Conservation (phyloP, 35 echinoderm and acorn worm genomes). For the Amphiura filiformis region DNA sequence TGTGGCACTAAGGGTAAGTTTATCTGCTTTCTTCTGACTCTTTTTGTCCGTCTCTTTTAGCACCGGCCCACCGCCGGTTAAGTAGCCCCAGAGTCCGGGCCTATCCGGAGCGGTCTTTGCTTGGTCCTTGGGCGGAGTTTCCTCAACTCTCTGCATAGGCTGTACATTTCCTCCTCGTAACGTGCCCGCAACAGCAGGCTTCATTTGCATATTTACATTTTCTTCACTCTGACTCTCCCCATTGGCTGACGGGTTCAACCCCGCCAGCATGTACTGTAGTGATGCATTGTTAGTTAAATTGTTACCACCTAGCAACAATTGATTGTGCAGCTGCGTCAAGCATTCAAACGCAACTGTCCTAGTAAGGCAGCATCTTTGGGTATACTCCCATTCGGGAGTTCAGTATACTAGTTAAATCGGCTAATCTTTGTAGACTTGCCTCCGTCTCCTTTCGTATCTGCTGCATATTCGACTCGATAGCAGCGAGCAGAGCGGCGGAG, state of each 20-base stretch:
- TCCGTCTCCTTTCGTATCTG: slow-evolving; percentile 78
- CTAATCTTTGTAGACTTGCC: slow-evolving; percentile 63
- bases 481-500: slow-evolving; percentile 72
- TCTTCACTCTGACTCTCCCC: neutral
- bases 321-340: neutral
- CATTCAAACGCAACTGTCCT: neutral
- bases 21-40: neutral
- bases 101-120: neutral
- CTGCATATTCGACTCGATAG: slow-evolving; percentile 89
- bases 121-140: neutral
- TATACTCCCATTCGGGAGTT: slow-evolving; percentile 1
- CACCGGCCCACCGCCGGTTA: neutral
- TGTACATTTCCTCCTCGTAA: neutral
- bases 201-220: slow-evolving; percentile 1
- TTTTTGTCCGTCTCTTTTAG: neutral
- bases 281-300: neutral
- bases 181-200: neutral
- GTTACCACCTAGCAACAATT: neutral
- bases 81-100: neutral
- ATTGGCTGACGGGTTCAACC: neutral
- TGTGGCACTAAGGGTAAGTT: neutral
- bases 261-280: slow-evolving; percentile 1
- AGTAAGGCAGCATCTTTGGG: slow-evolving; percentile 4
- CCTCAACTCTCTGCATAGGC: neutral
- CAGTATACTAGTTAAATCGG: slow-evolving; percentile 64